phyloP scores from a whole-genome alignment of 2,113 vertebrate species.

The Erythrocebus patas region DNA sequence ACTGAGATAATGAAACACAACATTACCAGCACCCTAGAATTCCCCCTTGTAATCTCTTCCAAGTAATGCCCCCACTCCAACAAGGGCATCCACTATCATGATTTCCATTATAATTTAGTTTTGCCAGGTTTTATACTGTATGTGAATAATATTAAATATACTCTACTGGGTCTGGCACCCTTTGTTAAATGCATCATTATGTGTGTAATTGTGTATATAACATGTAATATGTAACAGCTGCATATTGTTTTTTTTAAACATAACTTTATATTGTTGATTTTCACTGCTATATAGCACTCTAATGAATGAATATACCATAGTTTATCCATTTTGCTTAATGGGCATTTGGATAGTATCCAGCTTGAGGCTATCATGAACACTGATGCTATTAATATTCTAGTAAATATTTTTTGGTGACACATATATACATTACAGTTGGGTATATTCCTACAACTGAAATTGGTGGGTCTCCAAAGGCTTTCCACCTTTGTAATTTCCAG shows the following conservation, averaged over 20 bases:
- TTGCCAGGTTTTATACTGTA: constrained; percentile 9
- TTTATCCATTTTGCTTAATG: background rate
- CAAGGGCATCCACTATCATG: background rate
- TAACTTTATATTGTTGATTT: background rate
- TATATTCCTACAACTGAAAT: background rate
- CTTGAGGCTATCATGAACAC: background rate
- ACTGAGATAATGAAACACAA: constrained; percentile 3
- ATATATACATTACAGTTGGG: background rate
- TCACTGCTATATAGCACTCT: background rate
- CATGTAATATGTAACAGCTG: background rate
- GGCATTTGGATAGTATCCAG: background rate
- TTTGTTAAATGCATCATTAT: constrained; percentile 9
- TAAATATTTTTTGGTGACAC: background rate
- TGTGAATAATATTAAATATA: background rate
- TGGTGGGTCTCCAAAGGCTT: background rate
- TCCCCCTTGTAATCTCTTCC: background rate
- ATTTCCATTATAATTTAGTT: constrained; percentile 14
- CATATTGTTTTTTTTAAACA: background rate
- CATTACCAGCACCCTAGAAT: background rate
- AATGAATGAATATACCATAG: background rate
- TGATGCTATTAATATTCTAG: constrained; percentile 2
- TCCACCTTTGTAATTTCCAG: background rate
- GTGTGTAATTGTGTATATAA: background rate
- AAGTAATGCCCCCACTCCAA: background rate
- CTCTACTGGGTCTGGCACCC: background rate